Evolutionary conservation across 2,113 vertebrate species (phyloP), one percentile per base, ranked within the genome.

Genomic region (Campylomormyrus tamandua): DNA sequence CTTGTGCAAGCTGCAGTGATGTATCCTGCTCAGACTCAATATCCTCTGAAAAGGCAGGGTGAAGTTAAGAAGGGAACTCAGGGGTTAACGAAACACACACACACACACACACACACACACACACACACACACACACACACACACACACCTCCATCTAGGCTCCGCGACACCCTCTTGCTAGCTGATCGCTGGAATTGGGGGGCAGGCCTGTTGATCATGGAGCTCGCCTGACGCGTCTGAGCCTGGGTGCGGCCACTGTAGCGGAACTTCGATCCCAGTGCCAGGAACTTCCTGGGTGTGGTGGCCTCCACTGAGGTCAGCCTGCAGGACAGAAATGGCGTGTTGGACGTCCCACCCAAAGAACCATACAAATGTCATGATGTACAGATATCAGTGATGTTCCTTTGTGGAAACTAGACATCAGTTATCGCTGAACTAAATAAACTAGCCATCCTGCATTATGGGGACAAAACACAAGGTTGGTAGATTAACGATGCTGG

Each of bases 171-270:
- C 90, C 98, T 95, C 93, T 99, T 99, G 94, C 97, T 98, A 5
- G 97, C 97, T 1, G 97, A 98, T 39, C 98, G 97, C 50, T 97
- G 96, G 24, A 99, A 99, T 88, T 95, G 96, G 2, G 98, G 98
- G 0, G 98, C 97, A 0, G 97, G 97, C 0, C 98, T 96, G 93
- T 97, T 97, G 3, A 99, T 99, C 91, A 98, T 93, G 83, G 98
- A 97, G 8, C 98, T 98, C 21, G 97, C 98, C 94, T 99, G 97
- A 88, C 98, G 96, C 1, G 97, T 98, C 94, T 99, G 98, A 0
- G 97, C 97, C 93, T 99, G 97, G 3, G 98, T 99, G 2, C 97
- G 96, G 0, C 98, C 98, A 1, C 97, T 97, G 94, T 98, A 99
- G 50, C 97, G 96, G 93, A 99, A 99, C 94, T 97, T 98, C 35